Evolutionary conservation across 1,140 invertebrate species (phyloP), one percentile per base, ranked within the genome.

Genomic region (Cydia splendana): DNA sequence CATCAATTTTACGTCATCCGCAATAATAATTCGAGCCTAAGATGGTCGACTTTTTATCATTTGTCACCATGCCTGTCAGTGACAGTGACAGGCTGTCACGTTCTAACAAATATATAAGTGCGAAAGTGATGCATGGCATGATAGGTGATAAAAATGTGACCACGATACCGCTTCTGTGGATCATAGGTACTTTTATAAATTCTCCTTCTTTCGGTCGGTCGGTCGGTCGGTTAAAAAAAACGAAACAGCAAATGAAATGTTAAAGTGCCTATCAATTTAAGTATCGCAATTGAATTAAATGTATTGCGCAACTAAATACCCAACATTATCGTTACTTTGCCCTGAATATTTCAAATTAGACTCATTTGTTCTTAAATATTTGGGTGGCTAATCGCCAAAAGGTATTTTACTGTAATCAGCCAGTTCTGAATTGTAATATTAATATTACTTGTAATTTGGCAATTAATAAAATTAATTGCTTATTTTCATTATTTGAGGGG

Each of bases 321-420:
- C 20, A 12, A 12, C 18, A 62, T 62, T 62, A 62, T 62, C 20
- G 9, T 62, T 62, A 62, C 12, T 53, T 53, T n/a, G n/a, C 57
- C 57, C 57, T 0, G 10, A 62, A 62, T 62, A 62, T 24, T 62
- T 57, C 53, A 7, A 62, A 62, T 62, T 24, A 62, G 2, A 24
- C 57, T n/a, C 24, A 62, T 62, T 57, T 57, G 53, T 57, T 9
- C 15, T 15, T 62, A 62, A 62, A 62, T 62, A 62, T 62, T 24
- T 24, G 57, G 7, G 7, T 7, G 20, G 57, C 1, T 12, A 62
- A 62, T 24, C 10, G 18, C 57, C 57, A 24, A 62, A 62, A 62
- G 18, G 57, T 62, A 62, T 62, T 62, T 62, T 24, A n/a, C 2
- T 62, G 18, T 62, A 24, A 62, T 62, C 9, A 18, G 18, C 15